phyloP scores from a whole-genome alignment of 2,888 invertebrate species.

The Oxyteleia sp. region DNA sequence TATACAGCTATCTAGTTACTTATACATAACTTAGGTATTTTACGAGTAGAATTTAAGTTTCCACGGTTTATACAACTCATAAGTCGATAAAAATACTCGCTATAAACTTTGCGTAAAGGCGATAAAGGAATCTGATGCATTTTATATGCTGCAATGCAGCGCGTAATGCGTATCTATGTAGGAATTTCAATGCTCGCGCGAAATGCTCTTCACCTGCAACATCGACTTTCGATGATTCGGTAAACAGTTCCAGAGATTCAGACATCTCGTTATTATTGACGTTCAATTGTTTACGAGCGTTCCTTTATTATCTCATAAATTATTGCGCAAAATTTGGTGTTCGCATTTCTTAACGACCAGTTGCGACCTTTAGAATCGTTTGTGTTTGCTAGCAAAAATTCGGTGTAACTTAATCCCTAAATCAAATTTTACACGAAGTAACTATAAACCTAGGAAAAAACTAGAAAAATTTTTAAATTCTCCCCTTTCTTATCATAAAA shows the following conservation, averaged over 20 bases:
- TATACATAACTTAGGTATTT: background rate
- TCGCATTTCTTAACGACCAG: background rate
- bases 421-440: no score
- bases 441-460: no score
- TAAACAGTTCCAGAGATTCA: conserved; percentile 40
- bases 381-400: no score
- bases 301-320: background rate
- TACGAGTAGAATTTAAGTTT: background rate
- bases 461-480: no score
- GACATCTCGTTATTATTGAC: background rate
- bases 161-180: conserved; percentile 74
- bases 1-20: background rate
- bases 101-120: background rate
- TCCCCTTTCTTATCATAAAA: no score
- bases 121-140: conserved; percentile 38
- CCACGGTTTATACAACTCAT: background rate
- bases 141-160: conserved; percentile 58
- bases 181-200: conserved; percentile 82
- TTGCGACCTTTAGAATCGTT: no score
- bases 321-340: background rate
- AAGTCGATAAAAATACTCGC: background rate
- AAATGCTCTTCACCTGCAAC: conserved; percentile 71
- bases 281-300: background rate
- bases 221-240: conserved; percentile 52
- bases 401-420: no score